Evolutionary conservation across 2,888 invertebrate species (phyloP), one percentile per base, ranked within the genome.

Genomic region (Oligia strigilis): DNA sequence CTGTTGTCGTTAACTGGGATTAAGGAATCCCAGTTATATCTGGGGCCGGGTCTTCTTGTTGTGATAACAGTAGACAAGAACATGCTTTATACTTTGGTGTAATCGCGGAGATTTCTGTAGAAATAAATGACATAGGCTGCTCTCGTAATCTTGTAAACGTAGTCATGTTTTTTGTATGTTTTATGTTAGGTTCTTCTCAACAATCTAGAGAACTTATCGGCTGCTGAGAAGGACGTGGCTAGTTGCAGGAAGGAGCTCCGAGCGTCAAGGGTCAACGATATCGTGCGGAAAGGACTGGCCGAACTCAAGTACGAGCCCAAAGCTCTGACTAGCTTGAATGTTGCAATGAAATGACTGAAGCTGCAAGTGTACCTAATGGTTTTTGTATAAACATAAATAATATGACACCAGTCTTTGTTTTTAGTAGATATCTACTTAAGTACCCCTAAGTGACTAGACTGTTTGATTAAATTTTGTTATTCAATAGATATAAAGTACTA

Each of bases 201-300:
- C 79, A 97, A 95, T 83, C 85, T 95, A 77, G 97, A 97, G 82
- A 96, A 96, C 81, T 84, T 97, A 74, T 91, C 95, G 5, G 95
- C 93, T 5, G 95, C 96, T 11, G 96, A 96, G 85, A 95, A 93
- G 64, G 95, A 96, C 29, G 94, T 96, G 64, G 78, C 86, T 11
- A 91, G 88, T 65, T 92, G 92, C 60, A 92, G 95, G n/a, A 91
- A 93, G n/a, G 94, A 96, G 79, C 90, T 97, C 40, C 93, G 96
- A 5, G 92, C 94, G 1, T 91, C 93, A 1, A 91, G 97, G 70
- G 95, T 96, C 43, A 96, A 97, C 79, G 93, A 93, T 13, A 94
- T 97, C 40, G 95, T 94, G 2, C 93, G 93, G 72, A 94, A 92
- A 80, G 97, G 97, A 0, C 88, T 97, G 43, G 95, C 95, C 0